phyloP scores from a whole-genome alignment of 92 coral and sea anemone species.

The Meandrina meandrites region DNA sequence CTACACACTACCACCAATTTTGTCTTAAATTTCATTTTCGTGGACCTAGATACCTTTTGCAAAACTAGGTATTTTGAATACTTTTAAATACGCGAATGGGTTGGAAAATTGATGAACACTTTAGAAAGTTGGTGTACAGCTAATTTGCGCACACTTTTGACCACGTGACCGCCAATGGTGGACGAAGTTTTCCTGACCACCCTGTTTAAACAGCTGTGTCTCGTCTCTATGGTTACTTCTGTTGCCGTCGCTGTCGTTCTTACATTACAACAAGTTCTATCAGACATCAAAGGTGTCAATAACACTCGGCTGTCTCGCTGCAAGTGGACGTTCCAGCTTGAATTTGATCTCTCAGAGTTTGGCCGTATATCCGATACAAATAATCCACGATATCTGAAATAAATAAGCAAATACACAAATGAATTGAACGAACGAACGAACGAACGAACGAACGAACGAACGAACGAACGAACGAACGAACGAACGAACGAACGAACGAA shows the following conservation, averaged over 20 bases:
- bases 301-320: neutral
- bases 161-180: neutral
- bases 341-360: neutral
- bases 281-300: neutral
- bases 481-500: no score
- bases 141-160: neutral
- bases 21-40: no score
- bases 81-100: no score
- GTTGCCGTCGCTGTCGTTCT: neutral
- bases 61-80: no score
- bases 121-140: no score
- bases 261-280: neutral
- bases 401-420: neutral
- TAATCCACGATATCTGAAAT: slow-evolving; percentile 18
- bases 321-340: neutral
- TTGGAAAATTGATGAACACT: no score
- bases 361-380: slow-evolving; percentile 10
- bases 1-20: no score
- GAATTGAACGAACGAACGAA: neutral
- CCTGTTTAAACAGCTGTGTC: neutral
- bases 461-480: no score
- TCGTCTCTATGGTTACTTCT: neutral
- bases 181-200: neutral
- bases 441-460: neutral
- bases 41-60: no score